Conservation (phyloP, 2,888 invertebrate species). For the Drosophila emarginata region DNA sequence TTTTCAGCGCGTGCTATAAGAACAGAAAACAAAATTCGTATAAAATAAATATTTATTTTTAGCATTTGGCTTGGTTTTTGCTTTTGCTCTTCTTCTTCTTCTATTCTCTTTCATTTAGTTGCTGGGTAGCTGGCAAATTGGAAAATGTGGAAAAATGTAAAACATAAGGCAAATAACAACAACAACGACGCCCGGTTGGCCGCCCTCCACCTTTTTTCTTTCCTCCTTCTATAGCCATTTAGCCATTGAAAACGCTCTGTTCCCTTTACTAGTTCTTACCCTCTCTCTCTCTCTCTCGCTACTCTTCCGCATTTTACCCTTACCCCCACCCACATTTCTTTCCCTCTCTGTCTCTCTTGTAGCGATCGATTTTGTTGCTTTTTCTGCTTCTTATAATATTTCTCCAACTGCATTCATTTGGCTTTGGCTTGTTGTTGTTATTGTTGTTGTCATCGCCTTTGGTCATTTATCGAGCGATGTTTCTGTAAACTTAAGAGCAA, state of each 20-base stretch:
- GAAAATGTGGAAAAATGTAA: slow-evolving; percentile 43
- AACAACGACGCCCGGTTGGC: slow-evolving; percentile 17
- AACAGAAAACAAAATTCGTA: slow-evolving; percentile 45
- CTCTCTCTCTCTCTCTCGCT: slow-evolving; percentile 6
- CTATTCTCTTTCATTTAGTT: slow-evolving; percentile 51
- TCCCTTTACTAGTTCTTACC: neutral
- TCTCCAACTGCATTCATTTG: slow-evolving; percentile 42
- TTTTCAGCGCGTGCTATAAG: slow-evolving; percentile 22
- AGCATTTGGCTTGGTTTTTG: slow-evolving; percentile 40
- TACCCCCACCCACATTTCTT: slow-evolving; percentile 1
- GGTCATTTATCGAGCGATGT: slow-evolving; percentile 45
- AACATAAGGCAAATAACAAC: slow-evolving; percentile 28
- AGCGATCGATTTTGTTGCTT: slow-evolving; percentile 51
- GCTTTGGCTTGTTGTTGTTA: slow-evolving; percentile 20
- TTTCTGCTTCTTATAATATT: slow-evolving; percentile 3
- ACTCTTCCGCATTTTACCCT: neutral
- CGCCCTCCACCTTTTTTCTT: neutral
- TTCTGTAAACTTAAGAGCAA: slow-evolving; percentile 18
- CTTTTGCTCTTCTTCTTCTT: slow-evolving; percentile 31
- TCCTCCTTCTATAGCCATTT: slow-evolving; percentile 9
- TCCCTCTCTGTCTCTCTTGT: neutral
- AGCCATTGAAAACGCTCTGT: slow-evolving; percentile 22
- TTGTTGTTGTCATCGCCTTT: slow-evolving; percentile 25
- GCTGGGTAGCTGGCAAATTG: slow-evolving; percentile 41
- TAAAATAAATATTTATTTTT: slow-evolving; percentile 76